These are phyloP conservation scores for Hylomyscus alleni DNA, from an alignment of 2,797 vertebrate species.

Conservation along the genomic window DNA sequence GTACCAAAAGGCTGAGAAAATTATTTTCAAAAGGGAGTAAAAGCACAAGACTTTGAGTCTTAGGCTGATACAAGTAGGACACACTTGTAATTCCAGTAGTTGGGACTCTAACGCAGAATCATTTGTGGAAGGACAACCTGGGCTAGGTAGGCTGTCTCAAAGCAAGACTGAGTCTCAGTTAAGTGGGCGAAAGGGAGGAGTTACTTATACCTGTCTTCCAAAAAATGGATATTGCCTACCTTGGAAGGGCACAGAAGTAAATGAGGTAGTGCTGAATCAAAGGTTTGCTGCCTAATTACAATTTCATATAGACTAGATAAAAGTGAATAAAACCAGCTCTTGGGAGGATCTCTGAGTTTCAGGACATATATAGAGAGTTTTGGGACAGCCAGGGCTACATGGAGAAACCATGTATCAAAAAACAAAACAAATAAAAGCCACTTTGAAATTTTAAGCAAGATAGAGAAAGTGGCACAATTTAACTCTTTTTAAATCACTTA, in stretches of 20 bases:
- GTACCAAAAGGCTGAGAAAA: not conserved
- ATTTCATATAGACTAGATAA: not conserved
- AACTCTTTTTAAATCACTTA: not conserved
- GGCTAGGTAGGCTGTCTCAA: not conserved
- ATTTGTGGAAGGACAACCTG: not conserved
- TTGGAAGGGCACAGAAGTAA: not conserved
- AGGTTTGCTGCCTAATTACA: not conserved
- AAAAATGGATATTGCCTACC: not conserved
- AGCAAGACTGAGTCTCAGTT: not conserved
- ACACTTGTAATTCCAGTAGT: not conserved
- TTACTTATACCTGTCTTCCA: not conserved
- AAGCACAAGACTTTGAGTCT: not conserved
- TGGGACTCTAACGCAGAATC: not conserved
- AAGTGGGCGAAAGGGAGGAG: not conserved
- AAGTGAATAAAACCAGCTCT: not conserved
- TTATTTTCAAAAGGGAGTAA: not conserved
- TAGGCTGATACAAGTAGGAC: not conserved
- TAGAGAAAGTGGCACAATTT: not conserved
- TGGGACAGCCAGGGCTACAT: not conserved
- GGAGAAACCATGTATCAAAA: not conserved
- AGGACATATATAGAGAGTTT: not conserved
- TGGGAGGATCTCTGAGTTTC: too few species aligned
- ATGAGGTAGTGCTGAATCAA: not conserved
- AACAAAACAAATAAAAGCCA: not conserved
- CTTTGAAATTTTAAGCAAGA: constrained; percentile 12